phyloP scores from a whole-genome alignment of 2,888 invertebrate species.

The Apamea crenata region DNA sequence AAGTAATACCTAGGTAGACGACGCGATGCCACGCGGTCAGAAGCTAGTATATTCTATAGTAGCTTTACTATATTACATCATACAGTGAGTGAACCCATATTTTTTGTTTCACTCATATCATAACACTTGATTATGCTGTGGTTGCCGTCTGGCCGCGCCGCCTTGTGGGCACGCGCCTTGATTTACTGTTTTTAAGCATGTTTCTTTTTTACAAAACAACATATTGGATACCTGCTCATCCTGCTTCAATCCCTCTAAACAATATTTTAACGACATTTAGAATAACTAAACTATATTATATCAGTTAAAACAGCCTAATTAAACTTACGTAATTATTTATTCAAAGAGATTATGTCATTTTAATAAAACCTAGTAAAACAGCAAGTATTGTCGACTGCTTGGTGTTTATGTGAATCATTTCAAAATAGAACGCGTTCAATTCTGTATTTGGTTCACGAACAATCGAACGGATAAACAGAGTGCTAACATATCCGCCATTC shows the following conservation, averaged over 20 bases:
- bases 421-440: conserved; percentile 32
- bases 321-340: conserved; percentile 3
- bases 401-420: conserved; percentile 22
- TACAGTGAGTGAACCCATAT: conserved; percentile 50
- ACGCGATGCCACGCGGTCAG: neutral
- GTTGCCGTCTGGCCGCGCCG: conserved; percentile 52
- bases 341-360: conserved; percentile 6
- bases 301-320: neutral
- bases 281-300: neutral
- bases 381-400: conserved; percentile 24
- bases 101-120: conserved; percentile 59
- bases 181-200: conserved; percentile 62
- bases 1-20: neutral
- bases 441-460: conserved; percentile 55
- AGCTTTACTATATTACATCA: conserved; percentile 50
- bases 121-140: conserved; percentile 63
- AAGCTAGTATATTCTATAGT: neutral
- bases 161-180: conserved; percentile 66
- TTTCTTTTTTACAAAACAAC: conserved; percentile 32
- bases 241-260: neutral
- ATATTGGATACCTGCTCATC: conserved; percentile 9
- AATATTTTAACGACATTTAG: neutral
- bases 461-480: conserved; percentile 59
- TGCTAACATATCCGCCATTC: conserved; percentile 63
- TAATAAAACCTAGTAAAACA: conserved; percentile 11